A percentile compares a stretch with the other conserved stretches of the same genome.
Conservation (phyloP, 2,797 vertebrate genomes). For the Paedocypris micromegethes region DNA sequence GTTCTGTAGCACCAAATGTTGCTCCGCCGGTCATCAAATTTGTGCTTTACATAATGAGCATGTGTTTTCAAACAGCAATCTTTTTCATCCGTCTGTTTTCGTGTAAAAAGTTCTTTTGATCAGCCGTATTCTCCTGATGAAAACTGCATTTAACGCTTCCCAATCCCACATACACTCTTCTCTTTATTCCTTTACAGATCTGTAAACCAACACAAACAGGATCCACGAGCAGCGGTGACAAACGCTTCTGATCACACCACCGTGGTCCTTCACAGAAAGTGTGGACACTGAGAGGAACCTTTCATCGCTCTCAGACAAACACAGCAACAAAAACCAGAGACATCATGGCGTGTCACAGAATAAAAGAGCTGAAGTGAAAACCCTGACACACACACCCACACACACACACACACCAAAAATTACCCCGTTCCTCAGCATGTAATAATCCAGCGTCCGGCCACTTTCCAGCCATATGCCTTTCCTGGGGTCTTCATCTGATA, state of each 20-base stretch:
- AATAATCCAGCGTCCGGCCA: slow-evolving; percentile 94
- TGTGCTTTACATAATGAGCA: too few species aligned
- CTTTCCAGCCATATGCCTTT: slow-evolving; percentile 98
- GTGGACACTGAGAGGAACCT: slow-evolving; percentile 4
- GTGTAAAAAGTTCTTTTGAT: slow-evolving; percentile 1
- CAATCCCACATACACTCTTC: background rate
- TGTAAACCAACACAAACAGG: slow-evolving; percentile 5
- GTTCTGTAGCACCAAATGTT: too few species aligned
- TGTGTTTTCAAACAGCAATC: too few species aligned
- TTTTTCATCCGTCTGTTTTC: too few species aligned
- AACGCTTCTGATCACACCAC: slow-evolving; percentile 1
- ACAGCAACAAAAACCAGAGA: slow-evolving; percentile 1
- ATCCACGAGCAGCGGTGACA: slow-evolving; percentile 1
- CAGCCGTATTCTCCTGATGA: background rate
- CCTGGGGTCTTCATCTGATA: slow-evolving; percentile 93
- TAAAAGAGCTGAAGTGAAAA: slow-evolving; percentile 11
- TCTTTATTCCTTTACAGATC: background rate
- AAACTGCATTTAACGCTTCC: slow-evolving; percentile 2
- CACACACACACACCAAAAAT: slow-evolving; percentile 3
- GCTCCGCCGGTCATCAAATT: too few species aligned
- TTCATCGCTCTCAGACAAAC: background rate
- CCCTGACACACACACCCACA: background rate
- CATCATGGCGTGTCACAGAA: slow-evolving; percentile 10
- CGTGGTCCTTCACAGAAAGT: background rate
- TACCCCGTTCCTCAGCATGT: slow-evolving; percentile 98